Percentiles rank a stretch among this genome's conserved stretches.
Evolutionary conservation across 2,888 invertebrate species (phyloP).

Genomic region (Watsonalla cultraria): DNA sequence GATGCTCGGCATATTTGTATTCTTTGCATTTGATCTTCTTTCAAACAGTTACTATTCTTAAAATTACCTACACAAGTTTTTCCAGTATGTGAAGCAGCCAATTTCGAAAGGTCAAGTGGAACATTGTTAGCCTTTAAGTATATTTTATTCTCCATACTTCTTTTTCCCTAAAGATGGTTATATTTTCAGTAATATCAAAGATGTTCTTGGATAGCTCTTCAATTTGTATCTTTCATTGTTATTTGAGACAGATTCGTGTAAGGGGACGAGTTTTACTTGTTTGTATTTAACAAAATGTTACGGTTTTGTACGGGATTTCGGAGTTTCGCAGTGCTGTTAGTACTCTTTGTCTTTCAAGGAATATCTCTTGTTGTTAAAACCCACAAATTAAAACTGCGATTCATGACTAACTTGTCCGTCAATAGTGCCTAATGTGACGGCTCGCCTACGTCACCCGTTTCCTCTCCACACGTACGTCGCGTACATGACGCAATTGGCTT

Average conservation of each 20-base stretch:
- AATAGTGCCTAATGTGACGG: conserved; percentile 67
- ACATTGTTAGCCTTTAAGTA: conserved; percentile 42
- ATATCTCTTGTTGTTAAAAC: conserved; percentile 8
- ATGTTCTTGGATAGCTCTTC: conserved; percentile 8
- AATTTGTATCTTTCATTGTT: background rate
- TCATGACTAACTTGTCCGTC: conserved; percentile 50
- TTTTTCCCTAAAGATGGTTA: conserved; percentile 30
- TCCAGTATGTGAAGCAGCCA: conserved; percentile 20
- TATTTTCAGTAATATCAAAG: conserved; percentile 13
- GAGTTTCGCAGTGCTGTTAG: no score
- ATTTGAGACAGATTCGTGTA: no score
- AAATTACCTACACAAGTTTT: no score
- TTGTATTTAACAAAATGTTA: no score
- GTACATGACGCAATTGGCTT: conserved; percentile 77
- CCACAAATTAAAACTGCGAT: conserved; percentile 48
- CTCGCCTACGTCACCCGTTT: conserved; percentile 67
- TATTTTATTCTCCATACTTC: conserved; percentile 27
- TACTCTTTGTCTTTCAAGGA: no score
- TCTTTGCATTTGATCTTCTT: background rate
- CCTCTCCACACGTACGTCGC: conserved; percentile 73
- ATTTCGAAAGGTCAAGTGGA: conserved; percentile 30
- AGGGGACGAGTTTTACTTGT: no score
- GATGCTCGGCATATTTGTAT: background rate
- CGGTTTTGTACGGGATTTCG: no score
- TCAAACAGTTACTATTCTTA: background rate